Percentiles rank a stretch among this genome's conserved stretches.
Conservation (phyloP, 2,113 vertebrate genomes). For the Telmatochromis brachygnathus region DNA sequence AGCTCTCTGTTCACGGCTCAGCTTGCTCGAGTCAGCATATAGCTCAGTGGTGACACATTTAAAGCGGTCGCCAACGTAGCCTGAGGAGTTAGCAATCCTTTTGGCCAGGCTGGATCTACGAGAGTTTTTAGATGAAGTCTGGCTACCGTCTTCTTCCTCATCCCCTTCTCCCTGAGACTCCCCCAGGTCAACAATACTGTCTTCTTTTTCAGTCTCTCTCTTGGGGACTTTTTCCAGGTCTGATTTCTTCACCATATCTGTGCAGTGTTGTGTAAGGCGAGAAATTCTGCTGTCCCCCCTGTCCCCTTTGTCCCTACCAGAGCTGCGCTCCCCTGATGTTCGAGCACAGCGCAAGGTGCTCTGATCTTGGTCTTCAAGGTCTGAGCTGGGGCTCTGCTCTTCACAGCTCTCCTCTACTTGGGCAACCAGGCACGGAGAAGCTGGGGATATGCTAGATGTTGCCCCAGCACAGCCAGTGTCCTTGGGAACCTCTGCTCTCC, state of each 20-base stretch:
- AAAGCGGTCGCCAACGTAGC: conserved; percentile 97
- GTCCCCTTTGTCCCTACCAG: conserved; percentile 45
- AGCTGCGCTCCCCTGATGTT: conserved; percentile 62
- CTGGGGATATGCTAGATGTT: not conserved
- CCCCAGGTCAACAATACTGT: conserved; percentile 60
- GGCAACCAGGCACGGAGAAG: not conserved
- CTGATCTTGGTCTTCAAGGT: conserved; percentile 57
- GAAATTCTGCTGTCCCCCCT: not conserved
- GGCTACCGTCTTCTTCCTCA: conserved; percentile 60
- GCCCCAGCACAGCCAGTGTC: conserved; percentile 7
- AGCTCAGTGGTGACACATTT: conserved; percentile 97
- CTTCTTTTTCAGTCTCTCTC: conserved; percentile 46
- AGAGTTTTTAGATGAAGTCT: conserved; percentile 73
- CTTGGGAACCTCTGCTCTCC: conserved; percentile 29
- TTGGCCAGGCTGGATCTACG: conserved; percentile 81
- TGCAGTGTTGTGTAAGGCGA: conserved; percentile 1
- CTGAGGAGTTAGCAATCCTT: conserved; percentile 94
- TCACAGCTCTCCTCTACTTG: conserved; percentile 39
- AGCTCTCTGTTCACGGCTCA: conserved; percentile 95
- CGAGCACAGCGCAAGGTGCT: conserved; percentile 68
- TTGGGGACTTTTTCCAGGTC: not conserved
- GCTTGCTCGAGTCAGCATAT: conserved; percentile 95
- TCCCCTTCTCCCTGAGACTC: conserved; percentile 64
- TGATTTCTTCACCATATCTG: conserved; percentile 32
- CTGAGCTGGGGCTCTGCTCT: conserved; percentile 38